Evolutionary conservation across 2,888 invertebrate genomes (phyloP), one percentile per base, ranked within the genome.

Genomic region (Diarsia dahlii): DNA sequence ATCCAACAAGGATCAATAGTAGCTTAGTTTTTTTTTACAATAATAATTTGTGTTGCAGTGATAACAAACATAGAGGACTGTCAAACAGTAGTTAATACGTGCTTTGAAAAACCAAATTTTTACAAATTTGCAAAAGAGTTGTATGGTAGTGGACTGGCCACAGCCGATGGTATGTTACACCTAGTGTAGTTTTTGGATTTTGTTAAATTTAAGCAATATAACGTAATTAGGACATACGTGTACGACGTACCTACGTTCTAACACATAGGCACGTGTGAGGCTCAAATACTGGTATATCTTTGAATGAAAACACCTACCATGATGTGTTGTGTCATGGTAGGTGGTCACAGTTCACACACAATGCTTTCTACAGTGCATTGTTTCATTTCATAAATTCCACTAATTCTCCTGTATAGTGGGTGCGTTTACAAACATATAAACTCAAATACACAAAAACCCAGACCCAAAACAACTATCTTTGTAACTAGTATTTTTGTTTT

Each of bases 11-110:
- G 39, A 39, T 39, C 39, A 8, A 39, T 39, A 39, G 18, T 64
- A 10, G 8, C 64, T 64, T 64, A 46, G n/a, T 46, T 23, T 13
- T 46, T 23, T 13, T n/a, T 64, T 64, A 8, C 8, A 39, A 39
- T 39, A 39, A 23, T 64, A 28, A 34, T 60, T 10, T 18, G 10
- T 39, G n/a, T 69, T 69, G 12, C 80, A 90, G 89, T 86, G 20
- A 72, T 89, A 56, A 69, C 87, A 54, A 86, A 89, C 50, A 83
- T 87, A 15, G 81, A 86, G 13, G 89, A 88, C 60, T 78, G 83
- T 28, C 58, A 74, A 3, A 84, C 82, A n/a, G 74, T 87, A 18
- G 80, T 84, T 0, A 86, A 84, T 18, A 62, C 78, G 0, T 87
- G 87, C 34, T 45, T 86, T 1, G 70, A 84, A 13, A 90, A 85